Conservation (phyloP, 2,888 invertebrate species). For the Rambutsinella grinnellia region DNA sequence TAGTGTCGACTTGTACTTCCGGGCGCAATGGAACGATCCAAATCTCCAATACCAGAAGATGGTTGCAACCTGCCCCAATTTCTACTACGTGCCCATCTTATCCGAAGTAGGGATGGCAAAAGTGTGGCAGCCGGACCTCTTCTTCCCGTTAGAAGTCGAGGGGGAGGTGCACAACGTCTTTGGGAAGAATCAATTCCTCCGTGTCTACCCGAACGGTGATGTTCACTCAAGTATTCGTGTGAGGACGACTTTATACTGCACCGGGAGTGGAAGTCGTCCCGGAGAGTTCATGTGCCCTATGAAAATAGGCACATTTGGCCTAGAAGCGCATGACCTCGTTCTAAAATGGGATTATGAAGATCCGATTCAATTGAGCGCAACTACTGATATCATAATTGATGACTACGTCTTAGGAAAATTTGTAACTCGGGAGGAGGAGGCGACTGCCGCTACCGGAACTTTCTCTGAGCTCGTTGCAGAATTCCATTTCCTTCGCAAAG, state of each 20-base stretch:
- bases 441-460: no score
- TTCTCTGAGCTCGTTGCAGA: no score
- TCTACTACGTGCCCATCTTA: not conserved
- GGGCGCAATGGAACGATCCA: constrained; percentile 6
- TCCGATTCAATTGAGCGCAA: no score
- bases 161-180: not conserved
- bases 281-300: constrained; percentile 15
- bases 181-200: not conserved
- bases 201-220: constrained; percentile 14
- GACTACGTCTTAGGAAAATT: no score
- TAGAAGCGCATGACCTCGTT: not conserved
- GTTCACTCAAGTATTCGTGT: constrained; percentile 2
- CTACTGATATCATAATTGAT: no score
- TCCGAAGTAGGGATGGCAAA: not conserved
- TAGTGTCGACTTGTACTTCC: not conserved
- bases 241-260: constrained; percentile 8
- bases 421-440: no score
- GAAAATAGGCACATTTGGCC: not conserved
- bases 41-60: not conserved
- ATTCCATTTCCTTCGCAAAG: no score
- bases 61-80: not conserved
- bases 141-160: not conserved
- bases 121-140: constrained; percentile 19
- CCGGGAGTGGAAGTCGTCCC: constrained; percentile 16
- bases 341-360: constrained; percentile 1